Percentiles rank a stretch among this genome's conserved stretches.
Evolutionary conservation across 2,113 vertebrate genomes (phyloP).

Genomic region (Phocoena phocoena): DNA sequence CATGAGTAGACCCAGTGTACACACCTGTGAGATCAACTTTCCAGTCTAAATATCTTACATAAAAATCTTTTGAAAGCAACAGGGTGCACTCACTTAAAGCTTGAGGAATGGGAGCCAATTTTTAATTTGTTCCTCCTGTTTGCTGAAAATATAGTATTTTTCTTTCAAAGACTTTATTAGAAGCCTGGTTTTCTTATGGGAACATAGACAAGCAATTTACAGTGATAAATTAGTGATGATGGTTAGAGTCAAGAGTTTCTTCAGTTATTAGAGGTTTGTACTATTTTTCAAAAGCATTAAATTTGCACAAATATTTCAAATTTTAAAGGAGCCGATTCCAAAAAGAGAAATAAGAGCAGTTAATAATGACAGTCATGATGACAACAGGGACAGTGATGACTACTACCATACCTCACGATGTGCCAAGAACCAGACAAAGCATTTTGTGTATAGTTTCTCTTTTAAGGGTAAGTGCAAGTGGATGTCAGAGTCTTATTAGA

Average conservation of each 20-base stretch:
- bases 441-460: background rate
- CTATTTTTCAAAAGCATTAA: conserved; percentile 36
- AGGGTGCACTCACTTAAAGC: conserved; percentile 61
- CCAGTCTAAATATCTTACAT: conserved; percentile 63
- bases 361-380: background rate
- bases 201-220: conserved; percentile 68
- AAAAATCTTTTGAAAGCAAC: conserved; percentile 71
- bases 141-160: conserved; percentile 73
- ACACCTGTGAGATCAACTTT: conserved; percentile 75
- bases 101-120: conserved; percentile 71
- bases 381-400: background rate
- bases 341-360: background rate
- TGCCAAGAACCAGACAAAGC: background rate
- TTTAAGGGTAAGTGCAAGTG: background rate
- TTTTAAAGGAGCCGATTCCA: conserved; percentile 52
- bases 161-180: conserved; percentile 74
- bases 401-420: background rate
- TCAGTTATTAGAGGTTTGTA: conserved; percentile 35
- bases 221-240: conserved; percentile 69
- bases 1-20: background rate
- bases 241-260: conserved; percentile 61
- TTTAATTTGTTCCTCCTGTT: conserved; percentile 79
- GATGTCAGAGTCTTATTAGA: background rate
- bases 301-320: conserved; percentile 30
- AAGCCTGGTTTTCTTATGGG: conserved; percentile 68